Evolutionary conservation across 2,888 invertebrate species (phyloP).

Genomic region (Acrocyrtus sp.): DNA sequence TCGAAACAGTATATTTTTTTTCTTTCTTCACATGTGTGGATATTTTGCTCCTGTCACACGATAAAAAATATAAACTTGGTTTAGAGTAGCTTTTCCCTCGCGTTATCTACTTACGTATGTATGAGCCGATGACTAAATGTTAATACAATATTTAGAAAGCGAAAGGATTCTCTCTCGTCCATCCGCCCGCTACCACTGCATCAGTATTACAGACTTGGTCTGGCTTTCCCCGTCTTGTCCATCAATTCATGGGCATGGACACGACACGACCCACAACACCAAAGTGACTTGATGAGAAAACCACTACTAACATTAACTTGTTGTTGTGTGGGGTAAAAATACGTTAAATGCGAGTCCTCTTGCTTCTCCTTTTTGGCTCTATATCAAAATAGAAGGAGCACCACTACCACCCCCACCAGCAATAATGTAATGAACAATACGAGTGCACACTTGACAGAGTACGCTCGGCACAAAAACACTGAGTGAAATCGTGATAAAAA

Average conservation of each 20-base stretch:
- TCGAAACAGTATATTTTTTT: background rate
- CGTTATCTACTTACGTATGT: too few species aligned
- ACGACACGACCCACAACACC: slow-evolving; percentile 19
- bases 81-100: too few species aligned
- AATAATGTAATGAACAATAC: too few species aligned
- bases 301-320: too few species aligned
- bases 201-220: background rate
- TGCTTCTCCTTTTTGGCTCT: too few species aligned
- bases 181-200: background rate
- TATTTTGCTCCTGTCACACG: too few species aligned
- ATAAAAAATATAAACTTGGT: too few species aligned
- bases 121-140: background rate
- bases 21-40: too few species aligned
- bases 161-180: background rate
- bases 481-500: background rate
- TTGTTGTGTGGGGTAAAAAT: background rate
- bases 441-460: background rate
- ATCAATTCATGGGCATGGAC: slow-evolving; percentile 38
- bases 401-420: too few species aligned
- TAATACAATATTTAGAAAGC: background rate
- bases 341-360: background rate
- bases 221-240: background rate
- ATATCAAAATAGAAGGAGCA: background rate
- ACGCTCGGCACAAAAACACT: background rate
- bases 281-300: too few species aligned